Conservation (phyloP, 2,888 invertebrate genomes). For the Drosophila ustulata region DNA sequence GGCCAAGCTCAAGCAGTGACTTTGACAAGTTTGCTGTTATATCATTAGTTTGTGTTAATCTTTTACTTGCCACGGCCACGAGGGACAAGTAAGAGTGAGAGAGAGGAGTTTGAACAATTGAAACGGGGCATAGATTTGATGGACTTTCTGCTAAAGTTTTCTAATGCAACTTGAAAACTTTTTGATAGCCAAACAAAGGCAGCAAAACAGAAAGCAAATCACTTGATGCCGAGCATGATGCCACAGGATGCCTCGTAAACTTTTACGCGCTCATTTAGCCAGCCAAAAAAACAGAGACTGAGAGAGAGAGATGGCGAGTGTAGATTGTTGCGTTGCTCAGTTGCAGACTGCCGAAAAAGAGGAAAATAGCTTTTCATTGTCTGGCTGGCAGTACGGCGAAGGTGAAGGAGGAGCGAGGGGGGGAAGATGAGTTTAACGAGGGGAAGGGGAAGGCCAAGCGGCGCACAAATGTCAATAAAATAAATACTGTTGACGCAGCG, state of each 20-base stretch:
- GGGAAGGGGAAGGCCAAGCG: conserved; percentile 16
- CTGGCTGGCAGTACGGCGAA: conserved; percentile 15
- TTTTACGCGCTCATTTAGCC: conserved; percentile 71
- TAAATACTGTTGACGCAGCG: conserved; percentile 80
- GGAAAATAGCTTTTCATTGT: conserved; percentile 77
- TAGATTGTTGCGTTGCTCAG: conserved; percentile 58
- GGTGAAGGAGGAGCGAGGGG: not conserved
- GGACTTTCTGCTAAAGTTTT: conserved; percentile 61
- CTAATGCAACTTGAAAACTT: conserved; percentile 75
- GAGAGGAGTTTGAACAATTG: conserved; percentile 38
- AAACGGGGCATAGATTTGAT: conserved; percentile 62
- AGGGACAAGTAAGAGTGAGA: conserved; percentile 35
- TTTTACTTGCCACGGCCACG: conserved; percentile 60
- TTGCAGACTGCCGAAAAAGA: conserved; percentile 45
- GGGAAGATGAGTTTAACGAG: not conserved
- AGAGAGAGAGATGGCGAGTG: not conserved
- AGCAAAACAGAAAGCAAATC: conserved; percentile 65
- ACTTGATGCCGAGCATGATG: conserved; percentile 62
- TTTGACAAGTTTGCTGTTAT: conserved; percentile 76
- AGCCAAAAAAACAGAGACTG: conserved; percentile 1
- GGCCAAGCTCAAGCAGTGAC: conserved; percentile 44
- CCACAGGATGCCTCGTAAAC: conserved; percentile 74
- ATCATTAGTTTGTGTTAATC: conserved; percentile 72
- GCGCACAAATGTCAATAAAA: conserved; percentile 77
- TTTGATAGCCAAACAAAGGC: conserved; percentile 68